These are phyloP conservation scores for Apamea monoglypha DNA, from an alignment of 2,888 invertebrate species.

Conservation along the genomic window DNA sequence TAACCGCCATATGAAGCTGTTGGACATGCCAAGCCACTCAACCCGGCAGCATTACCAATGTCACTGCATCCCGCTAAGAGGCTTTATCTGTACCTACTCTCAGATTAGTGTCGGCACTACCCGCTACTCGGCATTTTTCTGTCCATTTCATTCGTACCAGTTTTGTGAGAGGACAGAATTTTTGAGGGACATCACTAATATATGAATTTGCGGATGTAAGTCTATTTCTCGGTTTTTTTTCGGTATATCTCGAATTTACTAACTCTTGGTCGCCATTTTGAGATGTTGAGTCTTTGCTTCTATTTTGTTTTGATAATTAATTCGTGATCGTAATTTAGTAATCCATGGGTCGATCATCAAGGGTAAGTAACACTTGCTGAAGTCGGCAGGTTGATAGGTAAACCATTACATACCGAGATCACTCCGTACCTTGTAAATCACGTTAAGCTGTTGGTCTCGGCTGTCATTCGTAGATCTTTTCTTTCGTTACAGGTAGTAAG, in stretches of 20 bases:
- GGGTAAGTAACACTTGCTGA: background rate
- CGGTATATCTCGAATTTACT: background rate
- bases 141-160: background rate
- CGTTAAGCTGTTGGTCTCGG: background rate
- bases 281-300: background rate
- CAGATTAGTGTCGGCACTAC: constrained; percentile 13
- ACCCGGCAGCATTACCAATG: constrained; percentile 1
- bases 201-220: constrained; percentile 1
- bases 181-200: constrained; percentile 13
- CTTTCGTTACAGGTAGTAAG: background rate
- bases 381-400: background rate
- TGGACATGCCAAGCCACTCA: constrained; percentile 14
- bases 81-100: constrained; percentile 24
- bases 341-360: background rate
- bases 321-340: background rate
- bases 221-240: background rate
- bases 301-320: background rate
- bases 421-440: background rate
- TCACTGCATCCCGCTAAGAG: constrained; percentile 31
- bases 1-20: background rate
- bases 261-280: background rate
- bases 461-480: background rate
- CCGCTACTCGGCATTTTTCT: background rate
- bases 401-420: background rate
- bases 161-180: constrained; percentile 25